Percentiles rank a stretch among this genome's conserved stretches.
Evolutionary conservation across 2,888 invertebrate species (phyloP).

Genomic region (Podotricha telesiphe): DNA sequence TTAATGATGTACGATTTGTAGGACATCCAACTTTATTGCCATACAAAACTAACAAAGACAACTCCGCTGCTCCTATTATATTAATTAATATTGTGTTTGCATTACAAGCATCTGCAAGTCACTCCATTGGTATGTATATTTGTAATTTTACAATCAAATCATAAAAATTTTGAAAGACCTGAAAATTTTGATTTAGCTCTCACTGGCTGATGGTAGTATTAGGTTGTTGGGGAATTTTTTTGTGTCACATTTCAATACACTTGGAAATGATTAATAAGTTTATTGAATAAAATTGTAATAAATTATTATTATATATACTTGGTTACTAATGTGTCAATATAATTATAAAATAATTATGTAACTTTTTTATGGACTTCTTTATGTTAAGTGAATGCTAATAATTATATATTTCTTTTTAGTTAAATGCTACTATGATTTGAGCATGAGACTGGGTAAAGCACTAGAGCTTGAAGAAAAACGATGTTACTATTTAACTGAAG

Average conservation of each 20-base stretch:
- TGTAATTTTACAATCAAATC: not conserved
- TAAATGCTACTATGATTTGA: slow-evolving; percentile 96
- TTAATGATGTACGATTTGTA: slow-evolving; percentile 97
- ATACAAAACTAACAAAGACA: slow-evolving; percentile 86
- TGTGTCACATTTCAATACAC: too few relatives aligned
- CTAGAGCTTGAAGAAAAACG: slow-evolving; percentile 95
- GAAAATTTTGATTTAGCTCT: too few relatives aligned
- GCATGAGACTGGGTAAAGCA: slow-evolving; percentile 93
- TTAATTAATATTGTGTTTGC: slow-evolving; percentile 96
- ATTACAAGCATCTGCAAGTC: slow-evolving; percentile 93
- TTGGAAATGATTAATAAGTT: too few relatives aligned
- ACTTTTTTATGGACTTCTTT: too few relatives aligned
- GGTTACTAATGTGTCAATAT: too few relatives aligned
- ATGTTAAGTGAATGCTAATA: not conserved
- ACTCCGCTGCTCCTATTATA: slow-evolving; percentile 86
- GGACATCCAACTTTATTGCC: slow-evolving; percentile 95
- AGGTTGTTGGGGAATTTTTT: too few relatives aligned
- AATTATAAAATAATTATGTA: too few relatives aligned
- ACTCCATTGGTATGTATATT: slow-evolving; percentile 88
- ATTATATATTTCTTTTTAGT: slow-evolving; percentile 83
- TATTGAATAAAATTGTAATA: too few relatives aligned
- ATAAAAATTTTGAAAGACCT: too few relatives aligned
- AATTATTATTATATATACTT: too few relatives aligned
- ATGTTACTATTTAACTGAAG: slow-evolving; percentile 93
- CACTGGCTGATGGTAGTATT: too few relatives aligned